phyloP scores from a whole-genome alignment of 2,797 vertebrate species.

The Tarsius wallacei region DNA sequence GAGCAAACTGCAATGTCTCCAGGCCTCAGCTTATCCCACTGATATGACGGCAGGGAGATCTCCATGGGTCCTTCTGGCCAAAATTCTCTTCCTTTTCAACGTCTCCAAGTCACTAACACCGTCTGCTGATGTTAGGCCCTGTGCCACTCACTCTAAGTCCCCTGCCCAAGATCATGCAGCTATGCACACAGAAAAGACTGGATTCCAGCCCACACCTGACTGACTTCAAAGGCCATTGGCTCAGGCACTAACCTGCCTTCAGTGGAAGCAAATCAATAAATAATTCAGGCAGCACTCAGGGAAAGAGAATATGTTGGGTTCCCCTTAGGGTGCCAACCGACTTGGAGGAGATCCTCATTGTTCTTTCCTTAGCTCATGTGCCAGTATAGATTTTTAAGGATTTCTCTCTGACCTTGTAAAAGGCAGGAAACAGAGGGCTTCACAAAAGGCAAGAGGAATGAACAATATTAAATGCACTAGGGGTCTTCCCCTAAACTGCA shows the following conservation, averaged over 20 bases:
- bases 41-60: neutral
- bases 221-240: neutral
- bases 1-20: neutral
- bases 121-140: neutral
- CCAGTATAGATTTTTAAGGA: neutral
- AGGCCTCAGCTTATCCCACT: neutral
- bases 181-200: neutral
- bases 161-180: no score
- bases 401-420: neutral
- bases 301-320: neutral
- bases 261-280: neutral
- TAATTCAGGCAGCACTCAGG: neutral
- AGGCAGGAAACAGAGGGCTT: neutral
- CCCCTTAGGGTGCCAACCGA: no score
- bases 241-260: neutral
- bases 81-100: neutral
- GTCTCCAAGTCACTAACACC: neutral
- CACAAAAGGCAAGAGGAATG: neutral
- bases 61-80: neutral
- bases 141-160: no score
- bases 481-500: neutral
- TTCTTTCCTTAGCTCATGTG: neutral
- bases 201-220: neutral
- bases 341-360: neutral
- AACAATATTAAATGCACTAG: neutral